phyloP scores from a whole-genome alignment of 2,888 invertebrate genomes.

The Alentia gelatinosa region DNA sequence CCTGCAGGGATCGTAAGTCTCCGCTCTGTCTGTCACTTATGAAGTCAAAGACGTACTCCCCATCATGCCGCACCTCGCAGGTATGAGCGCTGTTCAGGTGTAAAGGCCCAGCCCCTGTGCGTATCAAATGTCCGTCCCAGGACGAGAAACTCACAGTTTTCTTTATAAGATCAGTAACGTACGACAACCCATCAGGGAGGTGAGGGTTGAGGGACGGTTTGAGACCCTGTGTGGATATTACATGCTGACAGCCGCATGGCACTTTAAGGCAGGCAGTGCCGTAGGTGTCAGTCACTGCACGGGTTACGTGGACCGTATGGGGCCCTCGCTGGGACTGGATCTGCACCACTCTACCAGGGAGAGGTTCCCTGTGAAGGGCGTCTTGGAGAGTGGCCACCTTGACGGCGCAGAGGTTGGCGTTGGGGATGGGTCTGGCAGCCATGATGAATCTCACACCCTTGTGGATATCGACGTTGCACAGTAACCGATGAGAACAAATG shows the following conservation, averaged over 20 bases:
- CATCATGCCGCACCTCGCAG: background rate
- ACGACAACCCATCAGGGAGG: background rate
- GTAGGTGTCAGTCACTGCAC: background rate
- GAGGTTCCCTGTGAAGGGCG: background rate
- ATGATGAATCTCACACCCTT: background rate
- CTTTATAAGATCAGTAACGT: background rate
- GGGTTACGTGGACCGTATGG: background rate
- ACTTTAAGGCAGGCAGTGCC: background rate
- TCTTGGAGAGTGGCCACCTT: background rate
- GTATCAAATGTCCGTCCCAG: background rate
- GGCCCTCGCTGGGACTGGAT: background rate
- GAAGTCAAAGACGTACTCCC: background rate
- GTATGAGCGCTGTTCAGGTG: background rate
- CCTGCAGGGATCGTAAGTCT: no score
- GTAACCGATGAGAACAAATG: background rate
- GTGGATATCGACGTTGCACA: background rate
- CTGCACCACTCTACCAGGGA: background rate
- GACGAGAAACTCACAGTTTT: background rate
- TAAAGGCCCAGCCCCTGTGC: background rate
- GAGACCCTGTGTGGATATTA: background rate
- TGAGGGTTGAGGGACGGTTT: background rate
- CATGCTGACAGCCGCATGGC: slow-evolving; percentile 23
- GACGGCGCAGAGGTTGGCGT: background rate
- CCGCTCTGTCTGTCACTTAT: background rate
- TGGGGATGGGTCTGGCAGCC: background rate